Conservation (phyloP, 2,797 vertebrate species). For the Sciaenops ocellatus region DNA sequence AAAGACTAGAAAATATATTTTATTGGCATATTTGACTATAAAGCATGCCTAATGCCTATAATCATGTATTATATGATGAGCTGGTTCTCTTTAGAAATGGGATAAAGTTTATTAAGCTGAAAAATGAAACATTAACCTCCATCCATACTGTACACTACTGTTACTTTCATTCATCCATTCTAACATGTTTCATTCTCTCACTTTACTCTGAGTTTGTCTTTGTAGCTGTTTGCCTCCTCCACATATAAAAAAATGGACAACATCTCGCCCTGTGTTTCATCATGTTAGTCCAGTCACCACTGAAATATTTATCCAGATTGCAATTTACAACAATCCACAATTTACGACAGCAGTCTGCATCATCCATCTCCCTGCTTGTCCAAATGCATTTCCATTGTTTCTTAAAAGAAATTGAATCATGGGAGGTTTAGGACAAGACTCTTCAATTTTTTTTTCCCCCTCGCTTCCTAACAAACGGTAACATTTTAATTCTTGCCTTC, state of each 20-base stretch:
- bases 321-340: constrained; percentile 78
- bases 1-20: background rate
- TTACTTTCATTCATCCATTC: background rate
- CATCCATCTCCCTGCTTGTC: constrained; percentile 77
- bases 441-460: constrained; percentile 57
- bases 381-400: constrained; percentile 84
- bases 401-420: constrained; percentile 81
- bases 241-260: constrained; percentile 46
- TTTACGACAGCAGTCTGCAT: constrained; percentile 67
- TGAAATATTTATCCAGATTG: constrained; percentile 82
- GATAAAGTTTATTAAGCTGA: background rate
- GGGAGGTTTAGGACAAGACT: constrained; percentile 79
- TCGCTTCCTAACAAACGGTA: constrained; percentile 69
- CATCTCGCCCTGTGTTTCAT: constrained; percentile 59
- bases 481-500: constrained; percentile 80
- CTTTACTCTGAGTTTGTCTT: constrained; percentile 18
- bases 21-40: no score
- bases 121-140: background rate
- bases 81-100: background rate
- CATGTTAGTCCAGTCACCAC: constrained; percentile 65
- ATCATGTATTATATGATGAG: background rate
- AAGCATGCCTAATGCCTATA: background rate
- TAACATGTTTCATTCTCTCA: background rate
- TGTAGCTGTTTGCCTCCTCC: constrained; percentile 40
- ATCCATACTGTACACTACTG: background rate